Percentiles rank a stretch among this genome's conserved stretches.
Conservation (phyloP, 1,140 invertebrate species). For the Lepidurus arcticus region DNA sequence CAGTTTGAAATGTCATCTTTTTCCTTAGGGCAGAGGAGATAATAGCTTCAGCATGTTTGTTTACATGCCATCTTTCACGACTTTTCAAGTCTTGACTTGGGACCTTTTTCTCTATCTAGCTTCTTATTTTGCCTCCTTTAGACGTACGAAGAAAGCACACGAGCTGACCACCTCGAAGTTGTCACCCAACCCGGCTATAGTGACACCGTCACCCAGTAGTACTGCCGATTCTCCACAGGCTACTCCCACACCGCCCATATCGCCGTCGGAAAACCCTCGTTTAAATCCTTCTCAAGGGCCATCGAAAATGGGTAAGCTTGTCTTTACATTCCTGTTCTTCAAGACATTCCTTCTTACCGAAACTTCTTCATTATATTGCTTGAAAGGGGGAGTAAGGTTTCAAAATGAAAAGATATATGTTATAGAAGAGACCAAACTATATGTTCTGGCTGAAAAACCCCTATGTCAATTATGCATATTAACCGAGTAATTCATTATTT, state of each 20-base stretch:
- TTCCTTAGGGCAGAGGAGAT: neutral
- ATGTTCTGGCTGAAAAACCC: no score
- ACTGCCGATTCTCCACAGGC: neutral
- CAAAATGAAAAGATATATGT: no score
- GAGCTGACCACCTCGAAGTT: constrained; percentile 16
- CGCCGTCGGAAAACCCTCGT: neutral
- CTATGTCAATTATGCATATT: no score
- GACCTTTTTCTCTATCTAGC: neutral
- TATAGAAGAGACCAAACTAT: no score
- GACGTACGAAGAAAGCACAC: constrained; percentile 17
- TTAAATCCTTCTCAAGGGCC: constrained; percentile 14
- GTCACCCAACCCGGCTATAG: constrained; percentile 8
- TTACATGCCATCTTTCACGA: neutral
- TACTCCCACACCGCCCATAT: constrained; percentile 1
- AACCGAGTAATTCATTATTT: no score
- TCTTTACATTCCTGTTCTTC: no score
- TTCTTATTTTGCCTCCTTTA: neutral
- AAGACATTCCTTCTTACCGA: no score
- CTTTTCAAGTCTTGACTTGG: neutral
- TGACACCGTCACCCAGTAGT: neutral
- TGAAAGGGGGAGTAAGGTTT: no score
- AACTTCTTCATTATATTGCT: no score
- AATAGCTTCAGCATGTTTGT: constrained; percentile 5
- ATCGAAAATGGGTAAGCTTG: neutral
- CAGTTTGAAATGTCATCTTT: neutral